These are phyloP conservation scores for Falco peregrinus DNA, from an alignment of 2,797 vertebrate genomes.

Conservation along the genomic window DNA sequence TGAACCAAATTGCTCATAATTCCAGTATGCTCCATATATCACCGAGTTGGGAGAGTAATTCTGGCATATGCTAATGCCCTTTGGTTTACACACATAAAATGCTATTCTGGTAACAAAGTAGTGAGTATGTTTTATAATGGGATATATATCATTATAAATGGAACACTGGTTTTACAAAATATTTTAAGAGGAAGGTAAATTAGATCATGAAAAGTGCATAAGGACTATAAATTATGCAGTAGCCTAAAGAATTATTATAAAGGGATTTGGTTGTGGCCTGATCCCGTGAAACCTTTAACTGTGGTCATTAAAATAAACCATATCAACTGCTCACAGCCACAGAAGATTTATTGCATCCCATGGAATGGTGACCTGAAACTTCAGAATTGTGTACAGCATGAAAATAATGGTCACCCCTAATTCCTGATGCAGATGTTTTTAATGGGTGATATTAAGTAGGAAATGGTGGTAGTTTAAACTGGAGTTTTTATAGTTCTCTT, in stretches of 20 bases:
- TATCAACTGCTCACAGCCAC: constrained; percentile 3
- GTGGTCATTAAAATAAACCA: constrained; percentile 66
- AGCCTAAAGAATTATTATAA: constrained; percentile 78
- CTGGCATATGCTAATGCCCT: constrained; percentile 10
- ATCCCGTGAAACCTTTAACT: constrained; percentile 73
- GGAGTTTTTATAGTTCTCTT: neutral
- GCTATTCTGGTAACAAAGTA: constrained; percentile 55
- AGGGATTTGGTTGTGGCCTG: constrained; percentile 69
- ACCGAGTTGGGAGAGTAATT: constrained; percentile 26
- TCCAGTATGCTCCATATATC: constrained; percentile 43
- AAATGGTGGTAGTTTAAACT: neutral
- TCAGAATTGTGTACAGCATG: neutral
- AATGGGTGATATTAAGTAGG: constrained; percentile 8
- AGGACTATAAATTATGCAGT: constrained; percentile 75
- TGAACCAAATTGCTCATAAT: constrained; percentile 44
- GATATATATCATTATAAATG: constrained; percentile 74
- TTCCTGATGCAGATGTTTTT: constrained; percentile 39
- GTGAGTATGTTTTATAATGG: constrained; percentile 63
- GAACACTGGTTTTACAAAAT: constrained; percentile 76
- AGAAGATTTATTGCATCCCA: constrained; percentile 20
- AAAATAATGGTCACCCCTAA: neutral
- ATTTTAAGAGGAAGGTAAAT: constrained; percentile 79
- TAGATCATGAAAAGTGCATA: constrained; percentile 78
- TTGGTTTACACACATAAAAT: constrained; percentile 51
- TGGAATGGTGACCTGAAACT: constrained; percentile 17